Evolutionary conservation across 1,140 invertebrate species (phyloP).

Genomic region (Drosophila insularis): DNA sequence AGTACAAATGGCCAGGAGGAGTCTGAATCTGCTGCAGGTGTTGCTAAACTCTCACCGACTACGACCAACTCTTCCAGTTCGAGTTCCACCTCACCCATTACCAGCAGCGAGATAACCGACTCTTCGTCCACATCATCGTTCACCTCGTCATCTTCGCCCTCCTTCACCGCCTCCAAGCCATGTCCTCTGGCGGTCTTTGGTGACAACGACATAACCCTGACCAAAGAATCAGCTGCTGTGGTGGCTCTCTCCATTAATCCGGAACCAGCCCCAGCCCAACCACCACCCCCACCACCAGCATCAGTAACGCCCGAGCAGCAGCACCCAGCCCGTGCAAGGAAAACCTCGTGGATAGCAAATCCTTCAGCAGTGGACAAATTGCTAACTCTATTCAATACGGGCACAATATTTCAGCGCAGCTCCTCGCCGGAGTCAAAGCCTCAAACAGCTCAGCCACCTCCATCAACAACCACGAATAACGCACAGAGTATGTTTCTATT

Average conservation of each 20-base stretch:
- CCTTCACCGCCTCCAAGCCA: conserved; percentile 18
- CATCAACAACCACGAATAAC: conserved; percentile 35
- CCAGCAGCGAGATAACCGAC: conserved; percentile 40
- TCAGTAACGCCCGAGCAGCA: background rate
- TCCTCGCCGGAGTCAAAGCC: conserved; percentile 69
- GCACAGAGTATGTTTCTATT: conserved; percentile 47
- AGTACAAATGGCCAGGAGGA: conserved; percentile 56
- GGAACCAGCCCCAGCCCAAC: conserved; percentile 3
- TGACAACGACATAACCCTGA: conserved; percentile 79
- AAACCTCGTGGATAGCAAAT: conserved; percentile 84
- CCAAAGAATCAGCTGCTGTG: conserved; percentile 64
- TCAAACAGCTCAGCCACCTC: background rate
- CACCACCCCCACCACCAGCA: background rate
- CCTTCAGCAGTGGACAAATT: conserved; percentile 84
- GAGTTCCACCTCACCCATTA: conserved; percentile 59
- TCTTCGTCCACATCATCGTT: conserved; percentile 12
- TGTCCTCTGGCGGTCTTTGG: conserved; percentile 77
- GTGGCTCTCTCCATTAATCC: conserved; percentile 48
- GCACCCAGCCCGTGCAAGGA: conserved; percentile 79
- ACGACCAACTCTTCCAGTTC: conserved; percentile 59
- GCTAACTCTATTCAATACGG: conserved; percentile 84
- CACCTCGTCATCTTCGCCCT: background rate
- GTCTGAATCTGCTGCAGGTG: background rate
- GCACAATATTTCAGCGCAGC: conserved; percentile 83
- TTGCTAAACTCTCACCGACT: conserved; percentile 39